These are phyloP conservation scores for Lophochroa leadbeateri DNA, from an alignment of 2,113 vertebrate species.

Conservation along the genomic window DNA sequence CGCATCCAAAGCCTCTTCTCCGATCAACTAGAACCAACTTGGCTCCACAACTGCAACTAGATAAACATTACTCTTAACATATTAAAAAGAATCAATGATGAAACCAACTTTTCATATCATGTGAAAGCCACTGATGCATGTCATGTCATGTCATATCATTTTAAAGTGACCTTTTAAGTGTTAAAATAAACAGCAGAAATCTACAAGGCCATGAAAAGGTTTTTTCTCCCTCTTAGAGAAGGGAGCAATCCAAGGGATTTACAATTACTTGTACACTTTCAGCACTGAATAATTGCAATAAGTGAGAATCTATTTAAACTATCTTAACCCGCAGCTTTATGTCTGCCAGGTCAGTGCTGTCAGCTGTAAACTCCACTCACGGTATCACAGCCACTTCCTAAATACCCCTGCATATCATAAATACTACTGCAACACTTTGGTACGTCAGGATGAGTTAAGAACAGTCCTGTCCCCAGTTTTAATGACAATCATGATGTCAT, in stretches of 20 bases:
- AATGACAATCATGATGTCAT: neutral
- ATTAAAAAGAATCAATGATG: neutral
- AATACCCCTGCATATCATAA: neutral
- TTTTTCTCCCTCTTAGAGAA: neutral
- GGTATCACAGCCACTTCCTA: neutral
- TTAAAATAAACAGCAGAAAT: slow-evolving; percentile 7
- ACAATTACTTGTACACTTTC: slow-evolving; percentile 9
- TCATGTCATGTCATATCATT: neutral
- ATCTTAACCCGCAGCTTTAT: neutral
- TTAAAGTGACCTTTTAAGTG: neutral
- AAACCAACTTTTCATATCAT: neutral
- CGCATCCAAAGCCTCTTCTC: neutral
- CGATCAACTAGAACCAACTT: neutral
- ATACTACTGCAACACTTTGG: neutral
- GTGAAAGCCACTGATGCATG: neutral
- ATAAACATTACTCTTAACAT: neutral
- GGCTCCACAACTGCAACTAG: neutral
- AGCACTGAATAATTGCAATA: neutral
- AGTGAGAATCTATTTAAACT: slow-evolving; percentile 3
- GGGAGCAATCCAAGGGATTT: neutral
- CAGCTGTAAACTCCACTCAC: neutral
- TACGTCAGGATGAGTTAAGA: neutral
- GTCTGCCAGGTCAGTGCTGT: neutral
- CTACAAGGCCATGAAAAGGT: neutral
- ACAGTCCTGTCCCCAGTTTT: neutral